Evolutionary conservation across 2,113 vertebrate species (phyloP), one percentile per base, ranked within the genome.

Genomic region (Serilophus lunatus): DNA sequence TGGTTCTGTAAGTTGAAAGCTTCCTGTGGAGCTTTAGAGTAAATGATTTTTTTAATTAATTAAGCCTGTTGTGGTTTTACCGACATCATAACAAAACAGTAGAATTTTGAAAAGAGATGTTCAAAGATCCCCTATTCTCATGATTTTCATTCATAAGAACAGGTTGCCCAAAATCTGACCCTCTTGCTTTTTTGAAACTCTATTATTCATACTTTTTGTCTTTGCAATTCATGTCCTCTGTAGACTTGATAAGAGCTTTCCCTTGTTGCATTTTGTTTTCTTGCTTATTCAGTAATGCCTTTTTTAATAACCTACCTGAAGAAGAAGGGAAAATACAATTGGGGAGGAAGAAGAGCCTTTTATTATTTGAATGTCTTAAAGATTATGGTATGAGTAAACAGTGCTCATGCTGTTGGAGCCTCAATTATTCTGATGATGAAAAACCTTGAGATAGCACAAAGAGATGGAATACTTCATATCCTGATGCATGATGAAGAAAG

Each of bases 181-280:
- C 5, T 26, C 18, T 59, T 59, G 3, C 6, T 45, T 77, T 69
- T 81, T 38, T 49, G 8, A 51, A 44, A 63, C 25, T 65, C 17
- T 42, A 20, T 59, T 19, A 45, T 68, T 82, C 63, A 8, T 66
- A 18, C 4, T 66, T 49, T 45, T 5, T 82, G 18, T 64, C 19
- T 77, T 68, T 51, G 13, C 15, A 63, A 45, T 35, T 69, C 0
- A 0, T 64, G 18, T 53, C 79, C 71, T 56, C 19, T 3, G 6
- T 38, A 66, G 35, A 40, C 5, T 35, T 64, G 7, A 13, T 69
- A 51, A 60, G 20, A 70, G 5, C 12, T 91, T 89, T 81, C 61
- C 6, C 23, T 33, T 35, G 4, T 54, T 20, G 2, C 3, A 8
- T 36, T 79, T 82, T 33, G 10, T 60, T 74, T 64, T 12, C 24